These are phyloP conservation scores for Latrodectus geometricus DNA, from an alignment of 1,140 invertebrate species.

Conservation along the genomic window DNA sequence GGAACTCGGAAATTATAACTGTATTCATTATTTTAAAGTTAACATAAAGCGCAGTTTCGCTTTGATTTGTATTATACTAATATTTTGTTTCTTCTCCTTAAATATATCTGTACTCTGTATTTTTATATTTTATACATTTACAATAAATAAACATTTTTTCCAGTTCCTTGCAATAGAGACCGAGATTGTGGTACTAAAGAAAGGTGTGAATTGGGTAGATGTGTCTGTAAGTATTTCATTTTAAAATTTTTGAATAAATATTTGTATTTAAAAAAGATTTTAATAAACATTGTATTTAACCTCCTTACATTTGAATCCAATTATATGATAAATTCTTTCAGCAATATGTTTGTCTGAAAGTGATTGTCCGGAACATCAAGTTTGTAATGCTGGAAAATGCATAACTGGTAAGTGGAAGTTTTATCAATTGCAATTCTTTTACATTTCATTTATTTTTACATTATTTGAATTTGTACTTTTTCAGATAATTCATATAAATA, in stretches of 20 bases:
- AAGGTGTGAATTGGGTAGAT: slow-evolving; percentile 63
- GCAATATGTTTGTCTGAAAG: slow-evolving; percentile 59
- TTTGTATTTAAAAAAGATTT: not conserved
- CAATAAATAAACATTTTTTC: not conserved
- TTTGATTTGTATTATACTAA: not conserved
- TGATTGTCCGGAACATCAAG: slow-evolving; percentile 63
- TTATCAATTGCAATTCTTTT: not conserved
- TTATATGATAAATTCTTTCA: slow-evolving; percentile 4
- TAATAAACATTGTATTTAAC: not conserved
- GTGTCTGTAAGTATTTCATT: slow-evolving; percentile 57
- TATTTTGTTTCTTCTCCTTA: not conserved
- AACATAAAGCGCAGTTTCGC: not conserved
- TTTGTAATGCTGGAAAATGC: slow-evolving; percentile 63
- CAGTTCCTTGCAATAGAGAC: slow-evolving; percentile 63
- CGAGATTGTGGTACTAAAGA: slow-evolving; percentile 64
- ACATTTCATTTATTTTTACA: not conserved
- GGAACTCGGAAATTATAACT: no score
- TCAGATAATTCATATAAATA: not conserved
- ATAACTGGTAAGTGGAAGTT: slow-evolving; percentile 33
- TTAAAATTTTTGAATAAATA: not conserved
- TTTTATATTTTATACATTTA: not conserved
- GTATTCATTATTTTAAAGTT: no score
- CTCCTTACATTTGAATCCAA: not conserved
- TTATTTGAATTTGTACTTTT: not conserved
- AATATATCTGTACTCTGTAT: not conserved